phyloP scores from a whole-genome alignment of 2,888 invertebrate genomes.

The Orgyia antiqua region DNA sequence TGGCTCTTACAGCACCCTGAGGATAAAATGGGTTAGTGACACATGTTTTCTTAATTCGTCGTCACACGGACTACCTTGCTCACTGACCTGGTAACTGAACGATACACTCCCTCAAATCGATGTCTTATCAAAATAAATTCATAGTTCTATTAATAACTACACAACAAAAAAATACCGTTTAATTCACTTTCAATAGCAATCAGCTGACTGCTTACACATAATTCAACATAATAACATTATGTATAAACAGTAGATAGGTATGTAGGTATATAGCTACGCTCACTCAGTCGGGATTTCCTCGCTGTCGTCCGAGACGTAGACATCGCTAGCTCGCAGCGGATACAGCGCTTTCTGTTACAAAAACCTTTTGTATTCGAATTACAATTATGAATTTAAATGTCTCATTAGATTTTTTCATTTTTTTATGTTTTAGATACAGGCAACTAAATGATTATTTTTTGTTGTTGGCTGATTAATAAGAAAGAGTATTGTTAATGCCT shows the following conservation, averaged over 20 bases:
- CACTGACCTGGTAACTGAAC: too few relatives aligned
- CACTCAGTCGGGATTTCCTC: slow-evolving; percentile 54
- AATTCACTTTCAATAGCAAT: slow-evolving; percentile 48
- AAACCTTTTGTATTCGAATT: slow-evolving; percentile 5
- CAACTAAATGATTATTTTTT: too few relatives aligned
- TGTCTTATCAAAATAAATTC: too few relatives aligned
- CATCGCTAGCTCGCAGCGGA: slow-evolving; percentile 30
- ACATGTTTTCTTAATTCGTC: too few relatives aligned
- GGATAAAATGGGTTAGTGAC: too few relatives aligned
- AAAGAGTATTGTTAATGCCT: too few relatives aligned
- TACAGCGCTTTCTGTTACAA: slow-evolving; percentile 38
- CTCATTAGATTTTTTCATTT: slow-evolving; percentile 7
- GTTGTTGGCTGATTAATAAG: too few relatives aligned
- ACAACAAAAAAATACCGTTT: slow-evolving; percentile 19
- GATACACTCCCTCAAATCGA: too few relatives aligned
- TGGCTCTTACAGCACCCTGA: too few relatives aligned
- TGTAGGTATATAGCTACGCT: slow-evolving; percentile 33
- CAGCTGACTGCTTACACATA: slow-evolving; percentile 63
- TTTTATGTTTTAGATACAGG: too few relatives aligned
- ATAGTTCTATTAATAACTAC: neutral
- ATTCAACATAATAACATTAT: slow-evolving; percentile 52
- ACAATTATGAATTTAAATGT: neutral
- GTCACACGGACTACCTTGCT: too few relatives aligned
- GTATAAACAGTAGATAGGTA: slow-evolving; percentile 37
- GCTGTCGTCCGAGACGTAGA: slow-evolving; percentile 50